phyloP scores from a whole-genome alignment of 2,888 invertebrate genomes.

The Mesochorus sp. region DNA sequence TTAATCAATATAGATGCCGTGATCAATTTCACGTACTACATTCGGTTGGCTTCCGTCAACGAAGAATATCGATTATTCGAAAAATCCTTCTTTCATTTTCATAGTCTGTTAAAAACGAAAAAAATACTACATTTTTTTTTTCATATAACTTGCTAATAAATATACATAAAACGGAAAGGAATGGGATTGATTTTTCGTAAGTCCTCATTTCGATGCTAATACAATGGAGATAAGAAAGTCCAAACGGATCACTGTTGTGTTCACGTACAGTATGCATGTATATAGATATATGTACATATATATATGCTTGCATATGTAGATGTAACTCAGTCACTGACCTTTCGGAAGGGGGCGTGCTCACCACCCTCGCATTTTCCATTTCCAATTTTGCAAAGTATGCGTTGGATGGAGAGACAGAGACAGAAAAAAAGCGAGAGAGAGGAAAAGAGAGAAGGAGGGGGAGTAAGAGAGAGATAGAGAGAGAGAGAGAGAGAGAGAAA shows the following conservation, averaged over 20 bases:
- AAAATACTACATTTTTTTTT: not conserved
- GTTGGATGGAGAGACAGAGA: constrained; percentile 33
- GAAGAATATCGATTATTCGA: constrained; percentile 1
- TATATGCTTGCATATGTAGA: constrained; percentile 13
- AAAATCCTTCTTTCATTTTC: not conserved
- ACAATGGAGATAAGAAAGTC: constrained; percentile 31
- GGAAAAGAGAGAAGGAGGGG: not conserved
- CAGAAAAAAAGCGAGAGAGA: constrained; percentile 11
- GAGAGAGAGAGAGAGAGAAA: constrained; percentile 11
- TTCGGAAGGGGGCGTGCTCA: constrained; percentile 16
- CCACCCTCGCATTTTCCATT: constrained; percentile 48
- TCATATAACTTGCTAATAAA: constrained; percentile 22
- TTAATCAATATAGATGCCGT: constrained; percentile 1
- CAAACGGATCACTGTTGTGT: constrained; percentile 15
- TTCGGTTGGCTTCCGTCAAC: not conserved
- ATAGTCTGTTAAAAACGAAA: not conserved
- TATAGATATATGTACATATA: not conserved
- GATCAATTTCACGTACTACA: not conserved
- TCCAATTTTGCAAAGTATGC: constrained; percentile 49
- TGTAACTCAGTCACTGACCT: constrained; percentile 42
- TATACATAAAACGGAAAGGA: not conserved
- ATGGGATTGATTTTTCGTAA: constrained; percentile 29
- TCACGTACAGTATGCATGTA: not conserved
- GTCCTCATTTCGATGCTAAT: constrained; percentile 47
- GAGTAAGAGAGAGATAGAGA: constrained; percentile 8